Base-by-base conservation (phyloP, 2,113 vertebrate species). In the Varanus salvator region DNA sequence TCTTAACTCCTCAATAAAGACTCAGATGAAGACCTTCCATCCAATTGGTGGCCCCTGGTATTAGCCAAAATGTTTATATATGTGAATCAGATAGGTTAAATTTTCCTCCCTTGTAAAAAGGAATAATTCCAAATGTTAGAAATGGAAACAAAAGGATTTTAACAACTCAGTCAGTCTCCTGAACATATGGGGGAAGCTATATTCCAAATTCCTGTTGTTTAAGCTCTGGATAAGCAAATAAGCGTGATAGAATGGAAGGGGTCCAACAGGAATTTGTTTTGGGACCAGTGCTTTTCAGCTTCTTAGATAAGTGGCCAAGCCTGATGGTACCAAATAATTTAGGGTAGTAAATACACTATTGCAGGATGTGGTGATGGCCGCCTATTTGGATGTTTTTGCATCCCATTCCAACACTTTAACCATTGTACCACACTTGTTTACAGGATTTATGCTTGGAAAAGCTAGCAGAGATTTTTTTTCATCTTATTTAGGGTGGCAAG, bases 361-460 rank as follows among this genome's bases (percentile, higher is more conserved):
- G 60, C 19, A 11, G 38, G 38, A 44, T 44, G 38, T 44, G 38
- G 38, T 44, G 38, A 44, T 44, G 38, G 38, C 38, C 38, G 38
- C 38, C 38, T 44, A 44, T 44, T 44, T 44, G 38, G 38, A 44
- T 44, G 38, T 44, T 44, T 44, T 44, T 44, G 38, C 38, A 44
- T 44, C 38, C 38, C 38, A 44, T 44, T 44, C 38, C 54, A 54
- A 7, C 11, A 12, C 54, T 54, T 12, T 60, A 60, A 60, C 60
- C 60, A 64, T 19, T 64, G 21, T 19, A 64, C 19, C 34, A 78
- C 23, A 68, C 38, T 68, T 15, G 2, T 0, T 64, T 19, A 19
- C 60, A 64, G 60, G 86, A 80, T 88, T 88, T 80, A 88, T 88
- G 68, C 12, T 31, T 80, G 66, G 48, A 87, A 87, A 60, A n/a